A percentile compares a stretch with the other conserved stretches of the same genome.
Conservation (phyloP, 2,113 vertebrate genomes). For the Callorhinus ursinus region DNA sequence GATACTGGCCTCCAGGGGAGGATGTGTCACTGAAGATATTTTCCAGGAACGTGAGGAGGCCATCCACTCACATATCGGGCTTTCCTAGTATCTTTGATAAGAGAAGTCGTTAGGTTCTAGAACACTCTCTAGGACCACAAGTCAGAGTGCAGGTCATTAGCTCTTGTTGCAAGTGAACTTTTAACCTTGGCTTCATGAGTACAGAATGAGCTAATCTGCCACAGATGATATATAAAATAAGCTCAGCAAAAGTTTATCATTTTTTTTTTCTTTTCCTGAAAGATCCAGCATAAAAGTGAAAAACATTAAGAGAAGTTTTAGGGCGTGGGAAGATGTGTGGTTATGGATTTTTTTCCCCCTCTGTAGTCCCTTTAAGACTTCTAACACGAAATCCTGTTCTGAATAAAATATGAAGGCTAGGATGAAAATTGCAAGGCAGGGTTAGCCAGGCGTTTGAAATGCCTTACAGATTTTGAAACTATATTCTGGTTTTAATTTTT, state of each 20-base stretch:
- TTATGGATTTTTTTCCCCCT: not conserved
- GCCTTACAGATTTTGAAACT: slow-evolving; percentile 48
- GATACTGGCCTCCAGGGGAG: not conserved
- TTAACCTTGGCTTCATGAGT: not conserved
- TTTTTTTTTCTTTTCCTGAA: not conserved
- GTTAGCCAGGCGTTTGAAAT: slow-evolving; percentile 41
- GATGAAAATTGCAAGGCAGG: not conserved
- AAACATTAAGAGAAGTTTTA: not conserved
- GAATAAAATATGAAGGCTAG: not conserved
- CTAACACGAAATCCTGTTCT: not conserved
- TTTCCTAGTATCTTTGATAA: not conserved
- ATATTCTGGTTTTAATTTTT: slow-evolving; percentile 59
- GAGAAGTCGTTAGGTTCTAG: not conserved
- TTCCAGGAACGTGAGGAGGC: not conserved
- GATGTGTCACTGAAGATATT: not conserved
- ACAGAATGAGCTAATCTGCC: not conserved
- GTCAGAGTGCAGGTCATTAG: not conserved
- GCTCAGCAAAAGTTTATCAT: not conserved
- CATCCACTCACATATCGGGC: not conserved
- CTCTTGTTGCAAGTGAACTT: not conserved
- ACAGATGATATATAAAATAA: not conserved
- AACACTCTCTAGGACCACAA: not conserved
- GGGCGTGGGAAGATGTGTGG: not conserved
- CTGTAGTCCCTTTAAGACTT: not conserved
- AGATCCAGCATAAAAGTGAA: slow-evolving; percentile 13